A percentile compares a stretch with the other conserved stretches of the same genome.
Evolutionary conservation across 2,888 invertebrate genomes (phyloP).

Genomic region (Pseudococcus jackbeardsleyi): DNA sequence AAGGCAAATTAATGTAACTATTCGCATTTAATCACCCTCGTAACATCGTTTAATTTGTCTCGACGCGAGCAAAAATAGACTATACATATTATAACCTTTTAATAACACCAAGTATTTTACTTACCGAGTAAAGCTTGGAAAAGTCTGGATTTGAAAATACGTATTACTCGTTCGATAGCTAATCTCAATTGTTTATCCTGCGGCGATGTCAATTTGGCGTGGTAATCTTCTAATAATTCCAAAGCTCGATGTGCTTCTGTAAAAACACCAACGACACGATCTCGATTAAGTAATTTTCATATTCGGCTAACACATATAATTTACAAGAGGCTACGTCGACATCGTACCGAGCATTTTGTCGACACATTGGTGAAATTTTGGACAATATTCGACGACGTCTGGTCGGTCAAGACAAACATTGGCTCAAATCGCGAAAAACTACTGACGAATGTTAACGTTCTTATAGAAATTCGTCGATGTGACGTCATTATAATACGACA

Average conservation of each 20-base stretch:
- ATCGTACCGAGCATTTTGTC: conserved; percentile 5
- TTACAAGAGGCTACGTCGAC: not conserved
- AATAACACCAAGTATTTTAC: conserved; percentile 69
- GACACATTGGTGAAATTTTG: not conserved
- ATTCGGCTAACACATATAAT: not conserved
- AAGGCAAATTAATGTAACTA: not conserved
- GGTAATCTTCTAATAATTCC: conserved; percentile 98
- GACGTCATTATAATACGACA: conserved; percentile 30
- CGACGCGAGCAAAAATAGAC: not conserved
- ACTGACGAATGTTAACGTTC: conserved; percentile 23
- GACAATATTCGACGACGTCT: not conserved
- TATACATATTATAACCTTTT: not conserved
- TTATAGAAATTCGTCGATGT: conserved; percentile 16
- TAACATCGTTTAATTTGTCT: not conserved
- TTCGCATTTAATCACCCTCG: conserved; percentile 10
- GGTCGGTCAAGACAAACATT: conserved; percentile 27
- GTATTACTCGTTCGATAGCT: conserved; percentile 97
- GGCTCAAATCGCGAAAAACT: not conserved
- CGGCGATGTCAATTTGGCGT: conserved; percentile 91
- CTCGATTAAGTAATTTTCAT: not conserved
- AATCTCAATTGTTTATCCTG: conserved; percentile 95
- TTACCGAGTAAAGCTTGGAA: conserved; percentile 98
- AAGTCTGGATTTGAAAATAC: conserved; percentile 97
- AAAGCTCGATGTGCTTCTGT: conserved; percentile 98
- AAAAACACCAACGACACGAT: conserved; percentile 68